A percentile compares a stretch with the other conserved stretches of the same genome.
Evolutionary conservation across 1,140 invertebrate species (phyloP).

Genomic region (Bilobella aurantiaca): DNA sequence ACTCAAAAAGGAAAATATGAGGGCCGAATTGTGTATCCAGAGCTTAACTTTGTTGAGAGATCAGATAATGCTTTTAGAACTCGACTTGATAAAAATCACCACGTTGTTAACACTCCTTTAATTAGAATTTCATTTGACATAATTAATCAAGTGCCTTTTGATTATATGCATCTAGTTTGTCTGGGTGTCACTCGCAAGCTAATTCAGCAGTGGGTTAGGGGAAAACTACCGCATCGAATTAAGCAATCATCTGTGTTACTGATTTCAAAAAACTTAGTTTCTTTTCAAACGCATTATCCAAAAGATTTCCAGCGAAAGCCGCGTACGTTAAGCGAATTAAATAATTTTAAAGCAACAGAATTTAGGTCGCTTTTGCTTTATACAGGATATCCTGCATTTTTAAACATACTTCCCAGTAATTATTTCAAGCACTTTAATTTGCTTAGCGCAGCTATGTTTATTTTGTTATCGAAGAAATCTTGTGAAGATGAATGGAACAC

Average conservation of each 20-base stretch:
- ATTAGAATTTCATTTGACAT: background rate
- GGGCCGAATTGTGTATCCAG: background rate
- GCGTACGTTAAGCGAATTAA: slow-evolving; percentile 1
- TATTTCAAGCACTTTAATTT: slow-evolving; percentile 8
- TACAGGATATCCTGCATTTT: slow-evolving; percentile 12
- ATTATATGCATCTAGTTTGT: slow-evolving; percentile 17
- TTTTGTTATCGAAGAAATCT: slow-evolving; percentile 5
- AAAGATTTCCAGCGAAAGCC: slow-evolving; percentile 30
- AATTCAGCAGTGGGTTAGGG: slow-evolving; percentile 7
- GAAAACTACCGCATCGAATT: slow-evolving; percentile 19
- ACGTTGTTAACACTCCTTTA: slow-evolving; percentile 15
- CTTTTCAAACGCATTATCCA: slow-evolving; percentile 25
- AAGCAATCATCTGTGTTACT: slow-evolving; percentile 27
- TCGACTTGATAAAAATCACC: slow-evolving; percentile 25
- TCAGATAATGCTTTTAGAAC: slow-evolving; percentile 29
- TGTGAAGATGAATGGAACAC: background rate
- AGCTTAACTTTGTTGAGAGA: slow-evolving; percentile 17
- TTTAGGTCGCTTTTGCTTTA: slow-evolving; percentile 24
- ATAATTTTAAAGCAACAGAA: slow-evolving; percentile 26
- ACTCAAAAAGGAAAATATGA: slow-evolving; percentile 8
- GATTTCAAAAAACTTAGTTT: slow-evolving; percentile 24
- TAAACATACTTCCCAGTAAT: background rate
- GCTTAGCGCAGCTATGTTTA: slow-evolving; percentile 12
- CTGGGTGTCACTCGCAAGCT: slow-evolving; percentile 16
- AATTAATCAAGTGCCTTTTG: slow-evolving; percentile 12